Evolutionary conservation across 2,113 vertebrate species (phyloP).

Genomic region (Pica pica): DNA sequence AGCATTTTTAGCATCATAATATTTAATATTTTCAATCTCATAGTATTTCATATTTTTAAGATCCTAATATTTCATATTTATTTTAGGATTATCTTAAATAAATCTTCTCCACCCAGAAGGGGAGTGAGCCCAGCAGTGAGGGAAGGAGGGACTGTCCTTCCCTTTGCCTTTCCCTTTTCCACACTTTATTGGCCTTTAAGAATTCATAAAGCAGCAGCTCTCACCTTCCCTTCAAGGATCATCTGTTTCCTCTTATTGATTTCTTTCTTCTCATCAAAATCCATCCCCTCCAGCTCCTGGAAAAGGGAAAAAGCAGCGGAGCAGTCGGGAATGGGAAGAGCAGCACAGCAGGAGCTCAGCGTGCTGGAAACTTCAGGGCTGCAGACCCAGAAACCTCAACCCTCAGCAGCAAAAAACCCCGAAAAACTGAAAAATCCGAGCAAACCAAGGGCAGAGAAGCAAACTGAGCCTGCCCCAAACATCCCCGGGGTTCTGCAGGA

Average conservation of each 20-base stretch:
- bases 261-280: constrained; percentile 95
- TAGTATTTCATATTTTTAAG: not conserved
- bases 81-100: not conserved
- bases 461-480: not conserved
- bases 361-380: not conserved
- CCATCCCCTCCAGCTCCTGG: constrained; percentile 86
- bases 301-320: not conserved
- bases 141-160: not conserved
- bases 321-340: not conserved
- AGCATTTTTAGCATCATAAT: not conserved
- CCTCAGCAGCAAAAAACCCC: not conserved
- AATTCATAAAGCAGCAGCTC: not conserved
- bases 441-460: not conserved
- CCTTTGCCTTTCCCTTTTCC: not conserved
- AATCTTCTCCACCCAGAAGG: not conserved
- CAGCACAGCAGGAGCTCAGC: not conserved
- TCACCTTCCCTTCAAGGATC: constrained; percentile 92
- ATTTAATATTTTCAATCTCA: not conserved
- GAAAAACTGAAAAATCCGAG: accelerated
- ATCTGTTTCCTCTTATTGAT: constrained; percentile 94
- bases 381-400: not conserved
- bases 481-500: not conserved
- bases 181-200: accelerated
- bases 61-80: not conserved
- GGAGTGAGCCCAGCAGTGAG: not conserved